Evolutionary conservation across 35 echinoderm and acorn worm species (phyloP), one percentile per base, ranked within the genome.

Genomic region (Nesometra sesokonis): DNA sequence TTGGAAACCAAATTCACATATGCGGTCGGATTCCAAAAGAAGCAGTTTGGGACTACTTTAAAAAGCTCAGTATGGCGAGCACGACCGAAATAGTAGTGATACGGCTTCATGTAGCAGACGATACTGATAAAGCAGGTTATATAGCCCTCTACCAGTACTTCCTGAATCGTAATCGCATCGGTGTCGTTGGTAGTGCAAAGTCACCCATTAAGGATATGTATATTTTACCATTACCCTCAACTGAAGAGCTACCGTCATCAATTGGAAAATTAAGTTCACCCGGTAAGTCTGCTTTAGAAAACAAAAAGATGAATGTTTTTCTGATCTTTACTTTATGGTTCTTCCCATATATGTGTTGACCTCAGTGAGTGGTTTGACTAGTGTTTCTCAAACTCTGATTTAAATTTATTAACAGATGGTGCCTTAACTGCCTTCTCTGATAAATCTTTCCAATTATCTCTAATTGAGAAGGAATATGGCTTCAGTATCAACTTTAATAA

Each of bases 131-230:
- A 67, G 32, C 40, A 19, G 78, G 84, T 17, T 99, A 88, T 80
- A 88, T 83, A 17, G 35, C 93, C 5, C 83, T 99, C 30, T 99
- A 94, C 88, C 87, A 93, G 29, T 99, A 99, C 67, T 99, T 99
- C 85, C 88, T 87, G 57, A 94, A 29, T 21, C 92, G 96, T 11
- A 83, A 99, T 76, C 90, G 96, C 17, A 92, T 93, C 30, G 96
- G 96, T 15, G 96, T 99, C 27, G 88, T 99, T 7, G 96, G 96
- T 11, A 94, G 91, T 29, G 88, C 88, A 40, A 77, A 47, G 46
- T 85, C 78, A 21, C 90, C 91, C 21, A 85, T 99, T 21, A 99
- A 99, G 83, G 96, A 99, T 77, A 91, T 99, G 78, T 99, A 99
- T 84, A 84, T 99, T 27, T 78, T 99, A 35, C 91, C 96, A 13